Percentiles rank a stretch among this genome's conserved stretches.
Conservation (phyloP, 2,113 vertebrate genomes). For the Laterallus jamaicensis region DNA sequence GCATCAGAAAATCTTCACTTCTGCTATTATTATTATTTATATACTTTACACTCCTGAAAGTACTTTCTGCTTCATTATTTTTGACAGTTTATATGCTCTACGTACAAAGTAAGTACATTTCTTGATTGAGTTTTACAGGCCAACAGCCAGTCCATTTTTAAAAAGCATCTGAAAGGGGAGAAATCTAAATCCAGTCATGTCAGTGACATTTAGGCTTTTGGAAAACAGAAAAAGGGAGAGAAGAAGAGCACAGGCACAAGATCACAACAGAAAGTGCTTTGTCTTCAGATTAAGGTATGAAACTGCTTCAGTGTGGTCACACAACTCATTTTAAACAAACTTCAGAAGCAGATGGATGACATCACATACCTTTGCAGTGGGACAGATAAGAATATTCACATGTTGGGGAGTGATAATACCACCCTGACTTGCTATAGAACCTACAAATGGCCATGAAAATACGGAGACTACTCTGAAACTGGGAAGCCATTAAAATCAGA, state of each 20-base stretch:
- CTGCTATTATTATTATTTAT: background rate
- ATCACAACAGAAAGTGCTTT: background rate
- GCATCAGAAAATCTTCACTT: background rate
- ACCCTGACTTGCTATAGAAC: background rate
- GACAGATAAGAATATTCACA: background rate
- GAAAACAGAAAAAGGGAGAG: background rate
- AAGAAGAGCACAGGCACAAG: background rate
- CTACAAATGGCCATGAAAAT: background rate
- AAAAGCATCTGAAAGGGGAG: background rate
- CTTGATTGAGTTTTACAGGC: background rate
- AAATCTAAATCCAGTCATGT: background rate
- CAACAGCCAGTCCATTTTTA: background rate
- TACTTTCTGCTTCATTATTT: background rate
- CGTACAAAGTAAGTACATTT: background rate
- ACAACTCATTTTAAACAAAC: background rate
- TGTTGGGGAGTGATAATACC: background rate
- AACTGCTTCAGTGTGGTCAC: background rate
- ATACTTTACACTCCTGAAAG: background rate
- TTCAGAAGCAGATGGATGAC: background rate
- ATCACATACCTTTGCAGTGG: background rate
- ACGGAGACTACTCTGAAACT: background rate
- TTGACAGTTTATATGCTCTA: background rate
- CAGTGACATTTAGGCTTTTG: background rate
- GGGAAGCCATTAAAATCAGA: background rate
- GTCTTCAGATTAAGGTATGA: background rate